phyloP scores from a whole-genome alignment of 2,888 invertebrate genomes.

The Eutolmus rufibarbis region DNA sequence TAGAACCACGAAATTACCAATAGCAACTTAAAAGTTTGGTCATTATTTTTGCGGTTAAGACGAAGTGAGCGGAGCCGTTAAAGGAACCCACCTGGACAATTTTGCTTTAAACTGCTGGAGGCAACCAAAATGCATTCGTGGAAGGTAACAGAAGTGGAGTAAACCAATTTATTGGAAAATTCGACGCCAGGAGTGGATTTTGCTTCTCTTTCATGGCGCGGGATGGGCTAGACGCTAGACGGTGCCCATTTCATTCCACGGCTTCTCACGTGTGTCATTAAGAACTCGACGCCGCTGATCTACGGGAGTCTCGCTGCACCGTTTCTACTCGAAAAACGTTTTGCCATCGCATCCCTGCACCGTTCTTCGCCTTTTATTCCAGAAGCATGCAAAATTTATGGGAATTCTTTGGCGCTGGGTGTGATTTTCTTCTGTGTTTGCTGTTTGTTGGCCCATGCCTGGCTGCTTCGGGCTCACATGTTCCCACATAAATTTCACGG shows the following conservation, averaged over 20 bases:
- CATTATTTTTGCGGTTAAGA: background rate
- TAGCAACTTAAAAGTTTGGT: background rate
- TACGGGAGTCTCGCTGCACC: background rate
- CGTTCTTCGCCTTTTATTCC: background rate
- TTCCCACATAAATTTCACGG: slow-evolving; percentile 25
- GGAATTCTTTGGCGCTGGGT: background rate
- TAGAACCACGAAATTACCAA: background rate
- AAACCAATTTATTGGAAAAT: background rate
- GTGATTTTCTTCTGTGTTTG: background rate
- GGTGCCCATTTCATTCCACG: background rate
- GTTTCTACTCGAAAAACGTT: background rate
- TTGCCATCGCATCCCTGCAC: background rate
- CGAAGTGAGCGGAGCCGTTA: background rate
- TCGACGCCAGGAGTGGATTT: background rate
- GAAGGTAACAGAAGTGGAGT: background rate
- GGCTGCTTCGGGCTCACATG: background rate
- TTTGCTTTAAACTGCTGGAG: background rate
- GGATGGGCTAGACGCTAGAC: background rate
- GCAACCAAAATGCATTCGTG: background rate
- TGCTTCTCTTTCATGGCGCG: background rate
- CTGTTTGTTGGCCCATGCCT: background rate
- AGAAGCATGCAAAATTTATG: background rate
- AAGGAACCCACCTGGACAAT: background rate
- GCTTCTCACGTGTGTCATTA: background rate
- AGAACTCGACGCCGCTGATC: background rate